Evolutionary conservation across 2,797 vertebrate species (phyloP).

Genomic region (Enteromius viviparus): DNA sequence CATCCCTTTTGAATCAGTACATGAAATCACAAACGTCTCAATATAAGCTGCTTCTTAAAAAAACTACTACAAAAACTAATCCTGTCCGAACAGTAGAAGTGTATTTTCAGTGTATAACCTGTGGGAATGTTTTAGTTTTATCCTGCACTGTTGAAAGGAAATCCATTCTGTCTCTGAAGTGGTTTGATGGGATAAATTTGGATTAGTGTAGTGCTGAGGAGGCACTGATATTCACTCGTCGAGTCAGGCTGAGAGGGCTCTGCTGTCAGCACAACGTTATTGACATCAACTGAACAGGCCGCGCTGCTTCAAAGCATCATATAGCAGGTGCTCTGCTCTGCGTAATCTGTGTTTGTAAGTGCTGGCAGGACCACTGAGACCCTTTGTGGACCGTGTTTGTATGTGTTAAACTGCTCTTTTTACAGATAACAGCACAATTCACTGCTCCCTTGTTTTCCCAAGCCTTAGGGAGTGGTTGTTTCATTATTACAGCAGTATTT

Average conservation of each 20-base stretch:
- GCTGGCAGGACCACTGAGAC: background rate
- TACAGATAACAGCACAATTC: constrained; percentile 20
- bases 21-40: background rate
- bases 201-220: constrained; percentile 36
- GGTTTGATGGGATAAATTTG: constrained; percentile 40
- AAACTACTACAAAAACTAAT: background rate
- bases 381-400: background rate
- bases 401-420: background rate
- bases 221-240: constrained; percentile 13
- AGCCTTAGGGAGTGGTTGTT: constrained; percentile 10
- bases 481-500: constrained; percentile 6
- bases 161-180: constrained; percentile 38
- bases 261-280: constrained; percentile 23
- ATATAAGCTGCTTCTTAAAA: background rate
- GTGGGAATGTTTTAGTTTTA: constrained; percentile 36
- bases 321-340: constrained; percentile 9
- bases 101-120: constrained; percentile 7
- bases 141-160: constrained; percentile 23
- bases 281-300: constrained; percentile 15
- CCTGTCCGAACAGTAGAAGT: background rate
- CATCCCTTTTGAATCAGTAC: background rate
- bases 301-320: constrained; percentile 21
- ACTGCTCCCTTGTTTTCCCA: constrained; percentile 14
- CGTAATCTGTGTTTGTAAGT: constrained; percentile 20
- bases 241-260: constrained; percentile 16